Evolutionary conservation across 30 jellyfish, hydroid and myxozoan species (phyloP).

Genomic region (Calvadosia cruxmelitensis): DNA sequence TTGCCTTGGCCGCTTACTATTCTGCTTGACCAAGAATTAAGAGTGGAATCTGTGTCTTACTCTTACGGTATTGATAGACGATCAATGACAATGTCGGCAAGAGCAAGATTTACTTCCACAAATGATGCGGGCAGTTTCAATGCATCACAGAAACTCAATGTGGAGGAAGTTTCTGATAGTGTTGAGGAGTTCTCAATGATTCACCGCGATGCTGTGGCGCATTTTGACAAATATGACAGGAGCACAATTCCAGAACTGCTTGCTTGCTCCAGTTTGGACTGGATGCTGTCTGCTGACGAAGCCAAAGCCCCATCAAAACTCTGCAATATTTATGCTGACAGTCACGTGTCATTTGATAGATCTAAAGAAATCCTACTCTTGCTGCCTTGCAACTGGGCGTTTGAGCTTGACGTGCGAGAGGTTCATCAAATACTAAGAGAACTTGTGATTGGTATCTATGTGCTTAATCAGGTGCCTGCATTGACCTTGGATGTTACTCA

Average conservation of each 20-base stretch:
- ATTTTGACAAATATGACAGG: slow-evolving; percentile 51
- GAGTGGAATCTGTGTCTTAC: too few relatives aligned
- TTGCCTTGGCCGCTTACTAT: too few relatives aligned
- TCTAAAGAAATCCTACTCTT: slow-evolving; percentile 15
- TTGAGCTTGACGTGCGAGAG: slow-evolving; percentile 34
- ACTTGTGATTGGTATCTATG: slow-evolving; percentile 34
- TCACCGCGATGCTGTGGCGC: slow-evolving; percentile 53
- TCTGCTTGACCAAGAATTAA: too few relatives aligned
- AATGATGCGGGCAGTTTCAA: too few relatives aligned
- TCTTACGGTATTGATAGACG: too few relatives aligned
- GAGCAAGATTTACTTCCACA: too few relatives aligned
- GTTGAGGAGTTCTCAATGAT: not conserved
- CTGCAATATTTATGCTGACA: too few relatives aligned
- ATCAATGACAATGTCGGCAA: too few relatives aligned
- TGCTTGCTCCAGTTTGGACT: slow-evolving; percentile 45
- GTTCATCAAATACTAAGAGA: slow-evolving; percentile 53
- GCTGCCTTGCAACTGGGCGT: slow-evolving; percentile 22
- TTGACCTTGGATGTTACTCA: slow-evolving; percentile 29
- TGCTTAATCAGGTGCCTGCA: slow-evolving; percentile 38
- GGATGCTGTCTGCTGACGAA: slow-evolving; percentile 51
- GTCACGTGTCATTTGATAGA: slow-evolving; percentile 8
- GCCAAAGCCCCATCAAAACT: slow-evolving; percentile 22
- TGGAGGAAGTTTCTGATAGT: not conserved
- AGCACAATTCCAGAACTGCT: slow-evolving; percentile 37
- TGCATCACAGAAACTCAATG: too few relatives aligned